A percentile compares a stretch with the other conserved stretches of the same genome.
These are phyloP conservation scores for Sebastes cheni DNA, from an alignment of 2,797 vertebrate genomes.

Conservation along the genomic window DNA sequence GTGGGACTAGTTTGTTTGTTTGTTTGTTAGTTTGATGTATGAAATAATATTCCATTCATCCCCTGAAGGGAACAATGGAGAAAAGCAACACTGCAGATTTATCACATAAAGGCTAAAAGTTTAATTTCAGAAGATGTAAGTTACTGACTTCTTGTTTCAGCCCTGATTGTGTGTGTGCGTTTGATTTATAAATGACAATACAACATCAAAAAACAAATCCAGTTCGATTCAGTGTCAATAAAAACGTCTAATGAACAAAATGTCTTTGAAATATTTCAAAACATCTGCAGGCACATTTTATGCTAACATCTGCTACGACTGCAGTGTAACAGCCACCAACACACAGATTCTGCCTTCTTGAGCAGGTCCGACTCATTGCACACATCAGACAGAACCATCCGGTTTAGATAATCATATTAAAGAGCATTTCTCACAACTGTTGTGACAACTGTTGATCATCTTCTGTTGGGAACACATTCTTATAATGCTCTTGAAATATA, in stretches of 20 bases:
- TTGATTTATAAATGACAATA: slow-evolving; percentile 19
- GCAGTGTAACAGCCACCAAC: slow-evolving; percentile 49
- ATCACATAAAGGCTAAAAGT: not conserved
- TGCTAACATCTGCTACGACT: slow-evolving; percentile 64
- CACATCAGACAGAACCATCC: slow-evolving; percentile 68
- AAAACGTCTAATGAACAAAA: slow-evolving; percentile 41
- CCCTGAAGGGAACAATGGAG: not conserved
- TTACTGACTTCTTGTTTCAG: slow-evolving; percentile 6
- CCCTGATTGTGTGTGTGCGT: not conserved
- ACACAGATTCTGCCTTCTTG: slow-evolving; percentile 56
- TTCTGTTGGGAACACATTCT: not conserved
- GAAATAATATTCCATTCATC: not conserved
- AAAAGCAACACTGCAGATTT: not conserved
- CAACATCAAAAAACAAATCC: slow-evolving; percentile 11
- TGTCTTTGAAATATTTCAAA: slow-evolving; percentile 53
- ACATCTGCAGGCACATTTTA: slow-evolving; percentile 67
- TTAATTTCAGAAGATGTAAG: not conserved
- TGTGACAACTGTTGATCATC: slow-evolving; percentile 58
- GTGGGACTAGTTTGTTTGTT: no score
- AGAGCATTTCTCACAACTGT: slow-evolving; percentile 59
- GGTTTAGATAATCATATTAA: slow-evolving; percentile 50
- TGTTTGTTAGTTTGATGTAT: not conserved
- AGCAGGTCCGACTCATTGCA: slow-evolving; percentile 68
- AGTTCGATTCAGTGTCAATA: slow-evolving; percentile 24
- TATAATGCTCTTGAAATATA: not conserved